Percentiles rank a stretch among this genome's conserved stretches.
phyloP scores from a whole-genome alignment of 2,888 invertebrate species.

The Acronicta leporina region DNA sequence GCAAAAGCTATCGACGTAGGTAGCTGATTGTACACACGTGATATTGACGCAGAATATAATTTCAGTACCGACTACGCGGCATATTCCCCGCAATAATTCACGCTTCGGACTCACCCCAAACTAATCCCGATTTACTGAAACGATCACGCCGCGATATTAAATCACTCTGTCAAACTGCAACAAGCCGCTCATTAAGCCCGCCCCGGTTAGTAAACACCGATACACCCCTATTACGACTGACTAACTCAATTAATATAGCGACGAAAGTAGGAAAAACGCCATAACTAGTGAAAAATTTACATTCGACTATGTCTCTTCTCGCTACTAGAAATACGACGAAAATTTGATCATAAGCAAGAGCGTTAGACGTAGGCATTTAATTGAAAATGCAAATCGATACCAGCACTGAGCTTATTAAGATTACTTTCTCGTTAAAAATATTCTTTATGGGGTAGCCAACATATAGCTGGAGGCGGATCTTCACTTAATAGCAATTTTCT shows the following conservation, averaged over 20 bases:
- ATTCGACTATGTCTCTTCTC: conserved; percentile 38
- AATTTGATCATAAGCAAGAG: conserved; percentile 23
- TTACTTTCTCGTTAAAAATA: conserved; percentile 68
- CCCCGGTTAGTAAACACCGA: conserved; percentile 74
- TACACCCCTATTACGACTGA: conserved; percentile 73
- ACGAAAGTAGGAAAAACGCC: conserved; percentile 44
- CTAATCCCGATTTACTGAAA: conserved; percentile 85
- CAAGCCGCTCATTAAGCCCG: conserved; percentile 83
- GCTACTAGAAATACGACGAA: conserved; percentile 42
- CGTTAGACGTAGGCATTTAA: conserved; percentile 50
- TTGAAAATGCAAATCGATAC: conserved; percentile 69
- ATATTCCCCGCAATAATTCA: conserved; percentile 80
- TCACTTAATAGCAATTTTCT: conserved; percentile 72
- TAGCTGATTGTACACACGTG: conserved; percentile 40
- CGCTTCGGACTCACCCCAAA: conserved; percentile 75
- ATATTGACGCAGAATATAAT: conserved; percentile 65
- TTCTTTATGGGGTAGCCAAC: conserved; percentile 65
- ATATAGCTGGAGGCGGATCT: conserved; percentile 68
- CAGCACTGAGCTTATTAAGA: conserved; percentile 64
- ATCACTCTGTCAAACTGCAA: conserved; percentile 87
- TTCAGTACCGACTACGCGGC: conserved; percentile 65
- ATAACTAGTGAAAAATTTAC: conserved; percentile 26
- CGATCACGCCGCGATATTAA: conserved; percentile 82
- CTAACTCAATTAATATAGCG: conserved; percentile 73
- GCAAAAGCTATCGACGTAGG: conserved; percentile 30